A percentile compares a stretch with the other conserved stretches of the same genome.
These are phyloP conservation scores for Drosophila albomicans DNA, from an alignment of 1,140 invertebrate species.

Conservation along the genomic window DNA sequence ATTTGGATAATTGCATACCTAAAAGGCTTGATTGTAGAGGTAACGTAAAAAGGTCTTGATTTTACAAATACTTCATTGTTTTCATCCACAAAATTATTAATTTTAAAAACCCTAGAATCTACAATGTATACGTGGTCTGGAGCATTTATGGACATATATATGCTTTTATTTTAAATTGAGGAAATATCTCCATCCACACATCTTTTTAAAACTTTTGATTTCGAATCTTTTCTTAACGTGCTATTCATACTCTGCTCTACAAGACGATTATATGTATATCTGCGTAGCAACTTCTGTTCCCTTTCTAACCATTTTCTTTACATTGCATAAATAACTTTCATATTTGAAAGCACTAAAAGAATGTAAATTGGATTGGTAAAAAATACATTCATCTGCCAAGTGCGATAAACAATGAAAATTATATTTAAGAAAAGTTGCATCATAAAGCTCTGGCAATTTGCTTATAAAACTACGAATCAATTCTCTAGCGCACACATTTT, in stretches of 20 bases:
- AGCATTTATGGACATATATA: slow-evolving; percentile 24
- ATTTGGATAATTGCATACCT: slow-evolving; percentile 32
- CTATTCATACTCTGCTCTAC: slow-evolving; percentile 19
- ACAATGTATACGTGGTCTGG: slow-evolving; percentile 14
- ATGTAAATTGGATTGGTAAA: too few species aligned
- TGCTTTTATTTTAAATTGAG: not conserved
- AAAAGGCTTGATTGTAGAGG: slow-evolving; percentile 13
- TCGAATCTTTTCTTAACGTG: slow-evolving; percentile 10
- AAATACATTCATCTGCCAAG: too few species aligned
- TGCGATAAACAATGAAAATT: too few species aligned
- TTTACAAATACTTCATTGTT: slow-evolving; percentile 15
- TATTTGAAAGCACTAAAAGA: not conserved
- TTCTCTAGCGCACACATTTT: too few species aligned
- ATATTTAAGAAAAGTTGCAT: too few species aligned
- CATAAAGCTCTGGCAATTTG: too few species aligned
- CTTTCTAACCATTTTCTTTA: slow-evolving; percentile 29
- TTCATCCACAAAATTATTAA: slow-evolving; percentile 50
- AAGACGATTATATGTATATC: slow-evolving; percentile 22
- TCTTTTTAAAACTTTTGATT: too few species aligned
- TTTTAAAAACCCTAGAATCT: slow-evolving; percentile 27
- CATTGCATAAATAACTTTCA: not conserved
- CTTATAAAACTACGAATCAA: too few species aligned
- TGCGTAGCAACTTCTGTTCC: slow-evolving; percentile 23
- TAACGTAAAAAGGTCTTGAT: slow-evolving; percentile 22
- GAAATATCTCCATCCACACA: slow-evolving; percentile 1